Evolutionary conservation across 2,888 invertebrate genomes (phyloP).

Genomic region (Drosophila parthenogenetica): DNA sequence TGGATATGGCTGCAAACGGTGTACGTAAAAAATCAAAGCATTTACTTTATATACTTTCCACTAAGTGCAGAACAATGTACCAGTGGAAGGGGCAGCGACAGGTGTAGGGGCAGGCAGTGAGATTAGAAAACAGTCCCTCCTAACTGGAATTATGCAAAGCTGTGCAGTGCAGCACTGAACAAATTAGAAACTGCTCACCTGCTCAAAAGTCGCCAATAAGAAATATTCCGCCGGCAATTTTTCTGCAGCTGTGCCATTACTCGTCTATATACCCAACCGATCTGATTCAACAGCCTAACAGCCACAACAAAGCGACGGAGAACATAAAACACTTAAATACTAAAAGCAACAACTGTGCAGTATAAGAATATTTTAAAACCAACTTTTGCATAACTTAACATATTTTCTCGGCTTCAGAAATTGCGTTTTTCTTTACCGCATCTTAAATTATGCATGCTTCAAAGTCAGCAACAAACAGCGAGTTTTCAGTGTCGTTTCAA

Average conservation of each 20-base stretch:
- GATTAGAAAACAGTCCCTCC: constrained; percentile 39
- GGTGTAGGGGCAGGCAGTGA: neutral
- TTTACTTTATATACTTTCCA: constrained; percentile 7
- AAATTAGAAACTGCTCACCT: constrained; percentile 26
- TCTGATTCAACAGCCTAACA: constrained; percentile 18
- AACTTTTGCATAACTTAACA: constrained; percentile 42
- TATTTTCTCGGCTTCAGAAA: constrained; percentile 21
- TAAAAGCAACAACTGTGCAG: neutral
- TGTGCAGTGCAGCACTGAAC: constrained; percentile 14
- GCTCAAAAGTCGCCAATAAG: constrained; percentile 1
- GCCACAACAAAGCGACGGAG: constrained; percentile 1
- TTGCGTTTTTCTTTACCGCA: constrained; percentile 12
- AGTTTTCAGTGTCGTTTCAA: constrained; percentile 45
- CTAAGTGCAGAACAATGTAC: constrained; percentile 47
- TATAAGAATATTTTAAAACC: constrained; percentile 14
- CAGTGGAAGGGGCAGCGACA: neutral
- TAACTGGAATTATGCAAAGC: constrained; percentile 46
- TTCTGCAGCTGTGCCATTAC: constrained; percentile 19
- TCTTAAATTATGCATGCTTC: constrained; percentile 48
- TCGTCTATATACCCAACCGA: constrained; percentile 15
- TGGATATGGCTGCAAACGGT: constrained; percentile 83
- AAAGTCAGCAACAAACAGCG: constrained; percentile 37
- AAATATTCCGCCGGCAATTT: constrained; percentile 33
- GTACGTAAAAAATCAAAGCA: constrained; percentile 61
- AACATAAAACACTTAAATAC: neutral